These are phyloP conservation scores for Atethmia centrago DNA, from an alignment of 2,888 invertebrate genomes.

Conservation along the genomic window DNA sequence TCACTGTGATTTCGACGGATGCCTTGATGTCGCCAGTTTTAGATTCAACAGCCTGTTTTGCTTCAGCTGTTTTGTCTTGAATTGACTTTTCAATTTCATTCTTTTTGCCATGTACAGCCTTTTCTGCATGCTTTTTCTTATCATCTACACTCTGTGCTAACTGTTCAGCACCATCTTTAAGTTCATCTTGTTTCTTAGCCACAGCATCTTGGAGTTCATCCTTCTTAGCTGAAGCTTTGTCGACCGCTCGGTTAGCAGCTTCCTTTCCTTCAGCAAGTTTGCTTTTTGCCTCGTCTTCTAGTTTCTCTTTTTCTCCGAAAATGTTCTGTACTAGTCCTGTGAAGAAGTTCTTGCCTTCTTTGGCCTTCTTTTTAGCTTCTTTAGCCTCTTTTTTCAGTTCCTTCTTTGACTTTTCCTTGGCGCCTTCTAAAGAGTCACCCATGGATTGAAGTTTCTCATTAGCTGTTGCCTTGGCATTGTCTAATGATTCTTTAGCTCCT, in stretches of 20 bases:
- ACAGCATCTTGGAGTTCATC: conserved; percentile 77
- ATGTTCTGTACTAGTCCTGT: conserved; percentile 86
- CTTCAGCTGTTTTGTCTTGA: conserved; percentile 70
- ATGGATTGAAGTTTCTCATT: conserved; percentile 79
- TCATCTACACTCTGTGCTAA: conserved; percentile 70
- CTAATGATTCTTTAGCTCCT: conserved; percentile 74
- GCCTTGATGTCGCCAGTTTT: conserved; percentile 70
- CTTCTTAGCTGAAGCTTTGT: conserved; percentile 80
- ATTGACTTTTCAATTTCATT: conserved; percentile 72
- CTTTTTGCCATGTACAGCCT: conserved; percentile 70
- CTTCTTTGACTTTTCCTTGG: conserved; percentile 79
- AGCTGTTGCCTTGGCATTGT: conserved; percentile 75
- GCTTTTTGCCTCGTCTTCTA: conserved; percentile 83
- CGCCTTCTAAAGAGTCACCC: conserved; percentile 77
- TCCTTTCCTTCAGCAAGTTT: conserved; percentile 84
- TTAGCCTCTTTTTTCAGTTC: conserved; percentile 79
- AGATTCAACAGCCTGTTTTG: conserved; percentile 66
- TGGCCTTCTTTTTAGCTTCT: conserved; percentile 85
- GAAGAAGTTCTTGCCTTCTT: conserved; percentile 86
- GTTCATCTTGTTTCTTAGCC: conserved; percentile 76
- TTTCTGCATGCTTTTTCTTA: conserved; percentile 73
- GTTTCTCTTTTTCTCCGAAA: conserved; percentile 87
- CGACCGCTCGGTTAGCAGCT: conserved; percentile 78
- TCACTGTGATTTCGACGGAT: conserved; percentile 70
- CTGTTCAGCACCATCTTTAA: conserved; percentile 71